phyloP scores from a whole-genome alignment of 2,797 vertebrate genomes.

The Melanogrammus aeglefinus region DNA sequence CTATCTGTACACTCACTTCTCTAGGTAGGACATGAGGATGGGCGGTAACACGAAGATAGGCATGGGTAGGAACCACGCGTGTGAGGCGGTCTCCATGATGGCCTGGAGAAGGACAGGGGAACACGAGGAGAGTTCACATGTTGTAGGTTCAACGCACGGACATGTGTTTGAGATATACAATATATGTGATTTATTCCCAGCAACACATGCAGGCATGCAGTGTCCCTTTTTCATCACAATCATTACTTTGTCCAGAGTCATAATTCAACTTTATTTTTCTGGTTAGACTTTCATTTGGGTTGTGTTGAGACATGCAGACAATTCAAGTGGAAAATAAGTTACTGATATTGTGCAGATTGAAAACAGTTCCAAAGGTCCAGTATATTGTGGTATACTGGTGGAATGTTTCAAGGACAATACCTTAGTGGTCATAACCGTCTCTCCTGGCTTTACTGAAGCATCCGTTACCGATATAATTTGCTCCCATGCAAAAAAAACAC shows the following conservation, averaged over 20 bases:
- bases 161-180: slow-evolving; percentile 3
- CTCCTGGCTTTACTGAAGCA: not conserved
- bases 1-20: slow-evolving; percentile 61
- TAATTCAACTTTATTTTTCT: not conserved
- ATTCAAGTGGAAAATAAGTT: not conserved
- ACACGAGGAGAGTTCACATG: slow-evolving; percentile 42
- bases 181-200: not conserved
- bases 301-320: not conserved
- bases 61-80: slow-evolving; percentile 92
- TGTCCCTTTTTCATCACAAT: not conserved
- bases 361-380: not conserved
- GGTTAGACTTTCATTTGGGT: not conserved
- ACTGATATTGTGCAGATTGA: not conserved
- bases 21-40: slow-evolving; percentile 79
- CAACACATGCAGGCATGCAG: not conserved
- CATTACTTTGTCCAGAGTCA: not conserved
- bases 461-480: not conserved
- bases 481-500: not conserved
- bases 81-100: slow-evolving; percentile 91
- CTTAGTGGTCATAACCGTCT: not conserved
- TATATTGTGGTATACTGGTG: not conserved
- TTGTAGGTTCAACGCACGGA: slow-evolving; percentile 38
- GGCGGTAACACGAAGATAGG: slow-evolving; percentile 96
- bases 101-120: slow-evolving; percentile 74
- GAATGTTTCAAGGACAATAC: not conserved